A percentile compares a stretch with the other conserved stretches of the same genome.
Evolutionary conservation across 1,140 invertebrate genomes (phyloP).

Genomic region (roundworm (Caenorhabditis elegans)): DNA sequence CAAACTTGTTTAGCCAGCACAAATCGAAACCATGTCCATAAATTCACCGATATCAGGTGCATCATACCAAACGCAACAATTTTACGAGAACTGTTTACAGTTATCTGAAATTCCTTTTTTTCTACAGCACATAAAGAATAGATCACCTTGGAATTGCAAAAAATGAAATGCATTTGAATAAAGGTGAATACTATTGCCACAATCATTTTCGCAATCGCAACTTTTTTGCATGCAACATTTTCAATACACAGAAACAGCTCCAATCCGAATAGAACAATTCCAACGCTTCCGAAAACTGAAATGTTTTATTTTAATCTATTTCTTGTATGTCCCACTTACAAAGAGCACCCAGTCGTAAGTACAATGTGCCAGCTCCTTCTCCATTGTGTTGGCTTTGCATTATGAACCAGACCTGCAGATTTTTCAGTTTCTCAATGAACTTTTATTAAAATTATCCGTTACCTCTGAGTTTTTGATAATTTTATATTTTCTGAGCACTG

Average conservation of each 20-base stretch:
- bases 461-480: constrained; percentile 3
- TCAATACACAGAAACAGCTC: constrained; percentile 63
- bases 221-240: constrained; percentile 41
- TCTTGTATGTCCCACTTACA: constrained; percentile 48
- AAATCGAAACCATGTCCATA: constrained; percentile 45
- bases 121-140: neutral
- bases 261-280: constrained; percentile 63
- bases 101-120: neutral
- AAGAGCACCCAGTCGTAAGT: constrained; percentile 60
- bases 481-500: neutral
- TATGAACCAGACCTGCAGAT: constrained; percentile 20
- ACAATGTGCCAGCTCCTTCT: constrained; percentile 60
- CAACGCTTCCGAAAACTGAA: constrained; percentile 64
- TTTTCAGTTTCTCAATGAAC: neutral
- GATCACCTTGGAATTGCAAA: constrained; percentile 64
- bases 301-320: neutral
- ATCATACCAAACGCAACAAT: constrained; percentile 63
- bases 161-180: constrained; percentile 66
- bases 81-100: neutral
- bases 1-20: constrained; percentile 39
- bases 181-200: constrained; percentile 64
- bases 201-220: constrained; percentile 46
- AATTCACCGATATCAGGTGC: constrained; percentile 63
- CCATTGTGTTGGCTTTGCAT: constrained; percentile 52
- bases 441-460: neutral